A percentile compares a stretch with the other conserved stretches of the same genome.
Evolutionary conservation across 37 sponge, comb jelly and placozoan species (phyloP).

Genomic region (Ianthella basta): DNA sequence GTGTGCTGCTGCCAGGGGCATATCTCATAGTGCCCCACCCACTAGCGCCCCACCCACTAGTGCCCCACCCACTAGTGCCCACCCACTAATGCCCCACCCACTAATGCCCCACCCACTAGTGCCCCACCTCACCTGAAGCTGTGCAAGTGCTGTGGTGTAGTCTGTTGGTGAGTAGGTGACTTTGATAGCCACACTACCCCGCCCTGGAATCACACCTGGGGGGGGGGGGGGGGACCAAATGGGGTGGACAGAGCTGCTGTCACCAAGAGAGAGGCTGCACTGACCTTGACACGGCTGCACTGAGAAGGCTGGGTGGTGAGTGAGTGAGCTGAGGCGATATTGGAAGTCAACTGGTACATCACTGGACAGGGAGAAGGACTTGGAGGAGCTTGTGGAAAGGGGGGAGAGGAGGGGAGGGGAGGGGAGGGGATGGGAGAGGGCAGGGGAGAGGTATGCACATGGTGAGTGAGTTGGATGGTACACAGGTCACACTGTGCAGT

Average conservation of each 20-base stretch:
- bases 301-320: no score
- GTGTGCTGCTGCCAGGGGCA: no score
- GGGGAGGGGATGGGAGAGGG: neutral
- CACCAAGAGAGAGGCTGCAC: no score
- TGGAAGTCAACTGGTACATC: slow-evolving; percentile 78
- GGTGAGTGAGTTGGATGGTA: no score
- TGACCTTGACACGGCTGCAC: no score
- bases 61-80: no score
- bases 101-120: no score
- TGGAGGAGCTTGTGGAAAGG: neutral
- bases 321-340: slow-evolving; percentile 57
- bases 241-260: no score
- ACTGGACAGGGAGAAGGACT: slow-evolving; percentile 58
- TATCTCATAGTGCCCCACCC: no score
- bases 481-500: neutral
- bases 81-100: no score
- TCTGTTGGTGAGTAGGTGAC: slow-evolving; percentile 83
- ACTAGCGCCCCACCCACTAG: no score
- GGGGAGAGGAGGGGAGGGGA: neutral
- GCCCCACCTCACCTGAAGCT: slow-evolving; percentile 71
- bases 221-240: no score
- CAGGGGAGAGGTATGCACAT: neutral
- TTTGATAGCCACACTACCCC: slow-evolving; percentile 49
- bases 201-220: slow-evolving; percentile 78
- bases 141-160: slow-evolving; percentile 79